phyloP scores from a whole-genome alignment of 2,888 invertebrate species.

The Orthosia gothica region DNA sequence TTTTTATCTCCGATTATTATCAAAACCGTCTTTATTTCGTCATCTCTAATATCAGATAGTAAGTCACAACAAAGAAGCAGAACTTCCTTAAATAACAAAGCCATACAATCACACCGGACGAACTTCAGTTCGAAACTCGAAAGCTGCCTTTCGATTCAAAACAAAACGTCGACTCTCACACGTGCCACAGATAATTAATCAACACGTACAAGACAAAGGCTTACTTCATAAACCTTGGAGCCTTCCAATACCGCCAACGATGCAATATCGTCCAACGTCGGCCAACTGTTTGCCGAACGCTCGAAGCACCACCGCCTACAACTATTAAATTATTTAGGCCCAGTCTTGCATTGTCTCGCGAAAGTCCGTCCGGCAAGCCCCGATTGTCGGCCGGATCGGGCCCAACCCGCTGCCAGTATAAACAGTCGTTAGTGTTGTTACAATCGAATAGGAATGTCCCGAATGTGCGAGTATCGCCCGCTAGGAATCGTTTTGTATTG shows the following conservation, averaged over 20 bases:
- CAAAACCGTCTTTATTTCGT: not conserved
- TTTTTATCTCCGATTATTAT: not conserved
- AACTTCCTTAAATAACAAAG: slow-evolving; percentile 16
- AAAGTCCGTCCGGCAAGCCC: slow-evolving; percentile 77
- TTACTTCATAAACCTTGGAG: slow-evolving; percentile 64
- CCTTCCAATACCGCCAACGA: slow-evolving; percentile 54
- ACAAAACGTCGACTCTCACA: slow-evolving; percentile 51
- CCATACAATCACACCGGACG: slow-evolving; percentile 12
- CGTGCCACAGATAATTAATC: slow-evolving; percentile 61
- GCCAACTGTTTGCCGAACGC: slow-evolving; percentile 83
- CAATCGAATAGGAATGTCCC: slow-evolving; percentile 78
- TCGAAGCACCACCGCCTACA: slow-evolving; percentile 79
- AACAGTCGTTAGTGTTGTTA: slow-evolving; percentile 88
- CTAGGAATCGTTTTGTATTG: slow-evolving; percentile 85
- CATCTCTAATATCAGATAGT: not conserved
- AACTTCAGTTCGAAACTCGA: slow-evolving; percentile 39
- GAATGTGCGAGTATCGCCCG: slow-evolving; percentile 83
- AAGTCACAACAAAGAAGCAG: not conserved
- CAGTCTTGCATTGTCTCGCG: slow-evolving; percentile 89
- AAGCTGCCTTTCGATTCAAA: slow-evolving; percentile 44
- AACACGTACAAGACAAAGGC: slow-evolving; percentile 62
- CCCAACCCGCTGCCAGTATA: slow-evolving; percentile 82
- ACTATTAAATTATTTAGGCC: slow-evolving; percentile 90
- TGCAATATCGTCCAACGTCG: slow-evolving; percentile 63
- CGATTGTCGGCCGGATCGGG: slow-evolving; percentile 72